Base-by-base conservation (phyloP, 2,113 vertebrate genomes). In the Lanius collurio region DNA sequence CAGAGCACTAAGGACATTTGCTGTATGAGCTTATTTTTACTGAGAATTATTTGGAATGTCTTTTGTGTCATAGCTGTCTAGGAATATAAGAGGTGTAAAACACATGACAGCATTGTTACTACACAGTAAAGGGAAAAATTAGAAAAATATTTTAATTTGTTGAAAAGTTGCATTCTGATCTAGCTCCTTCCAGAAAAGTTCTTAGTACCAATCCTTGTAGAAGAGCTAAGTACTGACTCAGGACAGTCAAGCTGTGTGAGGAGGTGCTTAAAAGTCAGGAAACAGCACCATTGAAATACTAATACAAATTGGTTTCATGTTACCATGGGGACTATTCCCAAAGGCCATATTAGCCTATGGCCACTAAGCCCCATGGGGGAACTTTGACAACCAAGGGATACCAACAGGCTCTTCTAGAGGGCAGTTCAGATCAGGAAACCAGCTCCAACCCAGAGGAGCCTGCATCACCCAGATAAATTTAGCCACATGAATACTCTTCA, bases 241-340 rank as follows among this genome's bases (percentile, higher is more conserved):
- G 47, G 68, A 83, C 22, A 77, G 76, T n/a, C 50, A 75, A 42
- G 28, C 12, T 69, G 30, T 6, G 10, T 63, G 46, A 87, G 21
- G 41, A 96, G 39, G 55, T 1, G 2, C 68, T 92, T 81, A 69
- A 55, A 90, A 83, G 44, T 80, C 92, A 83, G 64, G 67, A 78
- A 94, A 90, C 2, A 6, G 37, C 41, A 46, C 21, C 33, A 49
- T 4, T 90, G 82, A 81, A 88, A 93, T 92, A 91, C 55, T 70
- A 90, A 86, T 35, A 83, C 12, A 55, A 44, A 22, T 52, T 81
- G 22, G 47, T 78, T 83, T 92, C 53, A 30, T 35, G 78, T 94
- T 93, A 86, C 90, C 79, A 90, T 81, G 64, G 77, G 76, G 83
- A 90, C 83, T 64, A 84, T 60, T 92, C 95, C 93, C 83, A 81